These are phyloP conservation scores for Diloba caeruleocephala DNA, from an alignment of 2,888 invertebrate genomes.

Conservation along the genomic window DNA sequence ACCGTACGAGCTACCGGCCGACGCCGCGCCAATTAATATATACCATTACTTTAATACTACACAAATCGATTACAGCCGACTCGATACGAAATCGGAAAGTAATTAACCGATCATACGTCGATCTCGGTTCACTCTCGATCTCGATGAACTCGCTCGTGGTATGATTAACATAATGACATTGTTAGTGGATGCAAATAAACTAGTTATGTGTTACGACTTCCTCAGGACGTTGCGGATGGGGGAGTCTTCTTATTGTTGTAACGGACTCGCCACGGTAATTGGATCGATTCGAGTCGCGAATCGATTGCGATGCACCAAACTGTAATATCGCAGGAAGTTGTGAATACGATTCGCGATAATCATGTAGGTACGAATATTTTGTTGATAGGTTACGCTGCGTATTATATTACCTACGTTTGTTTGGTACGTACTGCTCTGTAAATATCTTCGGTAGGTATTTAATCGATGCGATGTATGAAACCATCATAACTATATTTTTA, in stretches of 20 bases:
- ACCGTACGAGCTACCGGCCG: constrained; percentile 60
- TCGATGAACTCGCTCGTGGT: constrained; percentile 61
- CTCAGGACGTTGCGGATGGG: constrained; percentile 11
- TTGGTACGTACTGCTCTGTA: not conserved
- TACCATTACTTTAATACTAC: constrained; percentile 64
- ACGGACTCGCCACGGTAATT: constrained; percentile 26
- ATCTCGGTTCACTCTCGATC: constrained; percentile 77
- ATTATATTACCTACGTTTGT: not conserved
- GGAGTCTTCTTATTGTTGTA: constrained; percentile 29
- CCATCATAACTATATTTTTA: constrained; percentile 1
- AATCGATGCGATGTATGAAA: not conserved
- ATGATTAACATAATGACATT: constrained; percentile 82
- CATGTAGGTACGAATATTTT: constrained; percentile 8
- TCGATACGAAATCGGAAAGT: constrained; percentile 58
- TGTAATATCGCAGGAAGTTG: constrained; percentile 36
- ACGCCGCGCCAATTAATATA: constrained; percentile 59
- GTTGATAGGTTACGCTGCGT: constrained; percentile 21
- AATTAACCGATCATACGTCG: constrained; percentile 74
- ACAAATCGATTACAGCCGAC: constrained; percentile 60
- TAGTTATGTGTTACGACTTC: constrained; percentile 57
- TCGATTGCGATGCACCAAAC: constrained; percentile 32
- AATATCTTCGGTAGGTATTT: not conserved
- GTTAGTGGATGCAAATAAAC: constrained; percentile 80
- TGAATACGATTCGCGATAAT: constrained; percentile 25
- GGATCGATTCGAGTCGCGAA: constrained; percentile 28